These are phyloP conservation scores for Lethocerus indicus DNA, from an alignment of 1,140 invertebrate genomes.

Conservation along the genomic window DNA sequence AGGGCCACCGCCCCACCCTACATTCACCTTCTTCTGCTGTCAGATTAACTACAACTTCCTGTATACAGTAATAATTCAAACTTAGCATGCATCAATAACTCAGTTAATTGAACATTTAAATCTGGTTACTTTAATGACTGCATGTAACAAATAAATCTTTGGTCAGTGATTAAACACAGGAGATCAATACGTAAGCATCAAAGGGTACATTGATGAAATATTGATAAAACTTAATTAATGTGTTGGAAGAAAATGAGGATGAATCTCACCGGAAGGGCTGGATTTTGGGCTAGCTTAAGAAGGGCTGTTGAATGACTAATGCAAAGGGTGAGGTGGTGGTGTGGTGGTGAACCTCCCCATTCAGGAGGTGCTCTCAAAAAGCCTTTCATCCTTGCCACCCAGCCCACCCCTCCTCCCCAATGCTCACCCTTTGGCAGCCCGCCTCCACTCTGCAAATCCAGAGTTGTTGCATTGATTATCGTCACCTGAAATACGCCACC, in stretches of 20 bases:
- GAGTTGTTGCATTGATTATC: slow-evolving; percentile 68
- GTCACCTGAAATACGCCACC: too few relatives aligned
- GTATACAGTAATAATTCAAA: slow-evolving; percentile 8
- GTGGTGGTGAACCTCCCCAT: too few relatives aligned
- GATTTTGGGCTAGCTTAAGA: slow-evolving; percentile 30
- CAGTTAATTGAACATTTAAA: too few relatives aligned
- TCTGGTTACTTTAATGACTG: too few relatives aligned
- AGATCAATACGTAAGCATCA: too few relatives aligned
- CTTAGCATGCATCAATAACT: too few relatives aligned
- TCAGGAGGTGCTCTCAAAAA: slow-evolving; percentile 56
- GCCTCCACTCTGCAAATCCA: slow-evolving; percentile 47
- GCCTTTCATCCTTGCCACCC: slow-evolving; percentile 55
- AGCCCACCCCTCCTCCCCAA: slow-evolving; percentile 40
- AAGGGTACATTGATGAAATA: too few relatives aligned
- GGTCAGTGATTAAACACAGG: too few relatives aligned
- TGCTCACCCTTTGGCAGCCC: slow-evolving; percentile 38
- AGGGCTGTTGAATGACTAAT: slow-evolving; percentile 49
- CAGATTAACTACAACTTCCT: slow-evolving; percentile 42
- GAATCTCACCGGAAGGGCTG: too few relatives aligned
- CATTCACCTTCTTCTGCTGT: slow-evolving; percentile 48
- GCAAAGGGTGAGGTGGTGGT: slow-evolving; percentile 54
- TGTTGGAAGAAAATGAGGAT: too few relatives aligned
- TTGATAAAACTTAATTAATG: too few relatives aligned
- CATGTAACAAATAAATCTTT: too few relatives aligned
- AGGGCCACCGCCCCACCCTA: slow-evolving; percentile 30